Base-by-base conservation (phyloP, 2,113 vertebrate genomes). In the Misgurnus mizolepis region DNA sequence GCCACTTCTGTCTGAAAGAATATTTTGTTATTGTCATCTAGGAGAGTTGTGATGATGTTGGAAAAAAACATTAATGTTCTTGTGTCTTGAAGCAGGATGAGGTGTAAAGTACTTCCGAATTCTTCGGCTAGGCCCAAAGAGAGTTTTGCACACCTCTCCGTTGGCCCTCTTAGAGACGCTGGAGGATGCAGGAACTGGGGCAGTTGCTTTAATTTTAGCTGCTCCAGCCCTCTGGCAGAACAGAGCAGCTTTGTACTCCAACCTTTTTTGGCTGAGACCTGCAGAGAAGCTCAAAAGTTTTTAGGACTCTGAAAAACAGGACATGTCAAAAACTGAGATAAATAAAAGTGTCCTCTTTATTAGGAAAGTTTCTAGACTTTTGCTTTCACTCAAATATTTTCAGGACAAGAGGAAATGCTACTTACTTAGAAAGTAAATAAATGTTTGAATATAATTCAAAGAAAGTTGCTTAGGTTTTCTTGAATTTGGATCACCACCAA, bases 161-260 rank as follows among this genome's bases (percentile, higher is more conserved):
- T 69, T 69, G 77, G 74, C 87, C 88, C 84, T 79, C 70, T 87
- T 90, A 85, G 83, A 84, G 84, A 91, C 86, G 85, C 88, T 85
- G 80, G 88, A 82, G 11, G 82, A 84, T 68, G 53, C 83, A 82
- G 68, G 86, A 94, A 89, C 80, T 94, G 88, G 91, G 92, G 79
- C 92, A 88, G 62, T 84, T 62, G 65, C 87, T 92, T 92, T 92
- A 93, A 92, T 92, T 90, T 91, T 93, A 93, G 91, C 88, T 86
- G 82, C 85, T 81, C 87, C 83, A 84, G 86, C 86, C 88, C 89
- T 87, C 49, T 62, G 82, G 88, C 90, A 88, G 83, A 84, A 62
- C 87, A 86, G 88, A 90, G 81, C 88, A 89, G 89, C 91, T 90
- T 87, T 90, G 82, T 87, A 88, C 89, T 87, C 83, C 65, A 85